Percentiles rank a stretch among this genome's conserved stretches.
Evolutionary conservation across 2,888 invertebrate genomes (phyloP).

Genomic region (Erynnis tages): DNA sequence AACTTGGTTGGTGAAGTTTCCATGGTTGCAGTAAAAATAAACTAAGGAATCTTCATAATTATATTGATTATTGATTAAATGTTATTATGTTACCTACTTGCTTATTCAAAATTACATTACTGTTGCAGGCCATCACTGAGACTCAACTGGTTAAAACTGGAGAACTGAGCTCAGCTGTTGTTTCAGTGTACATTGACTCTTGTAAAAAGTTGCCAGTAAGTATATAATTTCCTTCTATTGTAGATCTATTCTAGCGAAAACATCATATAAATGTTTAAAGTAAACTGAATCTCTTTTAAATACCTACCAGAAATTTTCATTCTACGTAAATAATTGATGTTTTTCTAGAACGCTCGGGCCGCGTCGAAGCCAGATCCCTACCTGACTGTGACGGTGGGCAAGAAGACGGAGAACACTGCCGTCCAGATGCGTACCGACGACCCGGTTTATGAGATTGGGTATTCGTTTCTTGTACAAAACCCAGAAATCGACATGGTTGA

Average conservation of each 20-base stretch:
- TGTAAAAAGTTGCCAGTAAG: constrained; percentile 95
- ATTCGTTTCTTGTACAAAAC: constrained; percentile 95
- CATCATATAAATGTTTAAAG: no score
- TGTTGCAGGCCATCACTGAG: constrained; percentile 85
- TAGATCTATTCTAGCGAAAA: no score
- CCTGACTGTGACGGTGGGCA: constrained; percentile 89
- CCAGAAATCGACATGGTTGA: constrained; percentile 94
- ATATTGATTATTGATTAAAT: no score
- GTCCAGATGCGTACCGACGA: constrained; percentile 91
- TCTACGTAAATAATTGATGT: not conserved
- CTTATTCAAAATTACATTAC: no score
- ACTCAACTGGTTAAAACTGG: constrained; percentile 88
- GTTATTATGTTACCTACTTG: no score
- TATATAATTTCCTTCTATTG: not conserved
- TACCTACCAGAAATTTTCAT: no score
- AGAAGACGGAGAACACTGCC: constrained; percentile 86
- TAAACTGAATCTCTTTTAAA: no score
- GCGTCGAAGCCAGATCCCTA: constrained; percentile 92
- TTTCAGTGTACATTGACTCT: constrained; percentile 95
- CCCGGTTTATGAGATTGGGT: constrained; percentile 97
- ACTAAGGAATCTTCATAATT: no score
- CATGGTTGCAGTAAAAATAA: no score
- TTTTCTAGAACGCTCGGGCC: constrained; percentile 83
- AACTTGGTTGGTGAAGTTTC: no score
- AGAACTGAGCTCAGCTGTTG: constrained; percentile 87